phyloP scores from a whole-genome alignment of 2,113 vertebrate genomes.

The Ptilorrhoa leucosticta region DNA sequence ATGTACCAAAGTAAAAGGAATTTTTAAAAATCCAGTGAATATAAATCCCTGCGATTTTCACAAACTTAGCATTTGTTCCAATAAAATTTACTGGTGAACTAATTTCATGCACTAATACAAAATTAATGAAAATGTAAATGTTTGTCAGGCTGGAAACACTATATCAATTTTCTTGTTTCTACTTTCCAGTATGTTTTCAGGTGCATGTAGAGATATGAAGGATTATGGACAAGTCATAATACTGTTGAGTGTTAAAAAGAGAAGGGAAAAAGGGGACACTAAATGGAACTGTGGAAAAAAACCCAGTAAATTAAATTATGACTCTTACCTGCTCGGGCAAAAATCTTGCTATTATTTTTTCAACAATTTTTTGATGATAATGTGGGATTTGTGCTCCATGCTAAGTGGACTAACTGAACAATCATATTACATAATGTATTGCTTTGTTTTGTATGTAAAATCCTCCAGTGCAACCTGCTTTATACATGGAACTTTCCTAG shows the following conservation, averaged over 20 bases:
- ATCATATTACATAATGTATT: background rate
- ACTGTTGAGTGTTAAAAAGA: background rate
- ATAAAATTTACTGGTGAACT: background rate
- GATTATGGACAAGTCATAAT: background rate
- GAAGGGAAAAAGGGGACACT: background rate
- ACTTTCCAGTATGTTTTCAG: background rate
- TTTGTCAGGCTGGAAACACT: background rate
- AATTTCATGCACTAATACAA: background rate
- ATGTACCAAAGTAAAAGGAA: background rate
- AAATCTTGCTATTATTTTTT: background rate
- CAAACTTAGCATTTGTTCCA: background rate
- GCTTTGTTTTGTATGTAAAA: conserved; percentile 19
- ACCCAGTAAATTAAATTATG: background rate
- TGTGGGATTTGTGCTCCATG: background rate
- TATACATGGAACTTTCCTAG: background rate
- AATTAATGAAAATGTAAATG: background rate
- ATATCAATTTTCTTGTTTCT: background rate
- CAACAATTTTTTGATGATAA: background rate
- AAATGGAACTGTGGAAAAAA: background rate
- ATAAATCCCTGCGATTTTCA: background rate
- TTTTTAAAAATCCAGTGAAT: background rate
- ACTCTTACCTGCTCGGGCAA: background rate
- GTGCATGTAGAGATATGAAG: background rate
- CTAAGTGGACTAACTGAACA: background rate
- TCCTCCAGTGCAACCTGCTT: background rate